phyloP scores from a whole-genome alignment of 2,113 vertebrate genomes.

The Hippopotamus amphibius region DNA sequence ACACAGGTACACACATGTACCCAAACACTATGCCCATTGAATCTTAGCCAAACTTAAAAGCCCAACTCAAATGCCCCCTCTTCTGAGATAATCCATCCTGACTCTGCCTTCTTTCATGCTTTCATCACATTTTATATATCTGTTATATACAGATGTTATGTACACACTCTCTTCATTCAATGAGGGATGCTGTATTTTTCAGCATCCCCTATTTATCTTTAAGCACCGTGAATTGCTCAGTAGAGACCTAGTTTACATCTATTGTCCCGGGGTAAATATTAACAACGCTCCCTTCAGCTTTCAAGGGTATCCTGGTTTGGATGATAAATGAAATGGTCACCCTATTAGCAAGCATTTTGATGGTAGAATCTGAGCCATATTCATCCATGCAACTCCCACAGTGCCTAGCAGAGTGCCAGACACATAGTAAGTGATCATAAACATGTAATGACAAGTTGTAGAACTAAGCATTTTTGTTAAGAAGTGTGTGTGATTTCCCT shows the following conservation, averaged over 20 bases:
- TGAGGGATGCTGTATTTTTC: background rate
- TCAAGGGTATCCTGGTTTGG: background rate
- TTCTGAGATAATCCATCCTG: background rate
- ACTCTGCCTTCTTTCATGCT: background rate
- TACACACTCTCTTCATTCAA: background rate
- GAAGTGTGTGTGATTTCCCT: background rate
- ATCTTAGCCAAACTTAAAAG: conserved; percentile 9
- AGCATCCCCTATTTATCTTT: background rate
- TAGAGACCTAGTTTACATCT: background rate
- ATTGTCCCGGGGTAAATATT: background rate
- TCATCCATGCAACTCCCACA: background rate
- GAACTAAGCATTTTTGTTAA: background rate
- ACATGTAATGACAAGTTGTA: background rate
- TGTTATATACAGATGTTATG: background rate
- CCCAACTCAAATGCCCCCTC: background rate
- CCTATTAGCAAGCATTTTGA: background rate
- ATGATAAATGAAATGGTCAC: background rate
- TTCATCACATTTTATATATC: background rate
- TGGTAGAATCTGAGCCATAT: background rate
- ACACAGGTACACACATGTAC: background rate
- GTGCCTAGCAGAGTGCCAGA: background rate
- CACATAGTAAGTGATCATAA: background rate
- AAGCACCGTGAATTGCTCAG: background rate
- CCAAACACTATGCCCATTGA: background rate
- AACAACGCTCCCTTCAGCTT: background rate